Evolutionary conservation across 2,797 vertebrate species (phyloP).

Genomic region (Acropternis orthonyx): DNA sequence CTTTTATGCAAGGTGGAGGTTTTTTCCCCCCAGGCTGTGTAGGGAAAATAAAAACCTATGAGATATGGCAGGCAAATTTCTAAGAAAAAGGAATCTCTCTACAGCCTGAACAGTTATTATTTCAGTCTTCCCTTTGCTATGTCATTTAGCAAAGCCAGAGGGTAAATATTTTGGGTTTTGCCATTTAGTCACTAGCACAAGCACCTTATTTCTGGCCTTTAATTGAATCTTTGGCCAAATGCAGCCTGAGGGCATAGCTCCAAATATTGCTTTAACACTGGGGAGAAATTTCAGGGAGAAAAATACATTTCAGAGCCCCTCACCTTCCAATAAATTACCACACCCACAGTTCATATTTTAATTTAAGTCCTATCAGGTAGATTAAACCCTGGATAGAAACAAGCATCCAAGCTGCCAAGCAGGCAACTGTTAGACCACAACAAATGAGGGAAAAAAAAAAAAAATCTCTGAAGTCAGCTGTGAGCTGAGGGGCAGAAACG

Average conservation of each 20-base stretch:
- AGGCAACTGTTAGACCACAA: not conserved
- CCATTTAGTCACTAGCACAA: not conserved
- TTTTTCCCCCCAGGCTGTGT: accelerated
- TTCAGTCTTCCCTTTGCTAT: not conserved
- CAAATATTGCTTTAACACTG: not conserved
- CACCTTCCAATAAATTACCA: not conserved
- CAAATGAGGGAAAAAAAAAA: not conserved
- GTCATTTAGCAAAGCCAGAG: not conserved
- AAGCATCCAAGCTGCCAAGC: not conserved
- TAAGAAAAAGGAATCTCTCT: not conserved
- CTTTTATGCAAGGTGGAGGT: not conserved
- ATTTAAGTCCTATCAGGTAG: not conserved
- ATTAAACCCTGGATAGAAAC: not conserved
- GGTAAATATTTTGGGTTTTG: not conserved
- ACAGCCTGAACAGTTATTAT: not conserved
- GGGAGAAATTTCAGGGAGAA: not conserved
- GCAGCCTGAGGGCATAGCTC: not conserved
- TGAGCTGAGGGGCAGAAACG: not conserved
- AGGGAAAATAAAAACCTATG: not conserved
- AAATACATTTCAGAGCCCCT: not conserved
- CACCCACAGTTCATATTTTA: not conserved
- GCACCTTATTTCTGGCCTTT: not conserved
- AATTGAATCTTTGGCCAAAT: not conserved
- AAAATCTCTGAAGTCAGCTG: not conserved
- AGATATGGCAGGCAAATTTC: not conserved